Evolutionary conservation across 1,140 invertebrate genomes (phyloP), one percentile per base, ranked within the genome.

Genomic region (Hylyphantes graminicola): DNA sequence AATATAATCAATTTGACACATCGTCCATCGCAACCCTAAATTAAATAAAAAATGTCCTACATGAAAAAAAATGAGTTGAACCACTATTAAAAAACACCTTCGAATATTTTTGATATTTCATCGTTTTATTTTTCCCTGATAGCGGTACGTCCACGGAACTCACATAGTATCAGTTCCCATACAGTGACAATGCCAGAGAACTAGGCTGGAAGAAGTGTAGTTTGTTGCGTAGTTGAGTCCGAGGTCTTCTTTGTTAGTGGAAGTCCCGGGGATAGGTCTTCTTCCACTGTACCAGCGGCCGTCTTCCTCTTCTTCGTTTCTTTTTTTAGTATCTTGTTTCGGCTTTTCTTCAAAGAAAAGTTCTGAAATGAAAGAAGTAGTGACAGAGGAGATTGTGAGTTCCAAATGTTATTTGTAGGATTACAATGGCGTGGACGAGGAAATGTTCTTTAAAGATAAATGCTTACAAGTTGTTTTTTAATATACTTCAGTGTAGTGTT

Each of bases 321-420:
- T 74, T 74, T 17, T 61, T 61, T 59, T 55, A 57, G 72, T 74
- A 74, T 74, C 72, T 74, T 57, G 72, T 74, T 61, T 35, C 35
- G 72, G 55, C 15, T 48, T 59, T 74, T 74, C 72, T 74, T 74
- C 53, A 59, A 74, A 74, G 59, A 55, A 74, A 57, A 15, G 53
- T 17, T 74, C 13, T 59, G 72, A 54, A 74, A 57, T 35, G 35
- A 35, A 35, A 35, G 35, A 35, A 35, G 35, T 35, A 35, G 35
- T 35, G 35, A 35, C 35, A 35, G 2, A 35, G 35, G 35, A 35
- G 35, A 35, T 35, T 35, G 35, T 35, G 35, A 35, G 35, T 35
- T 35, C 35, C 35, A 35, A 35, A 35, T 35, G 35, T 35, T 35
- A 35, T 35, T 35, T 35, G 35, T 35, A 35, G 35, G 35, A 35